These are phyloP conservation scores for Spisula subtruncata DNA, from an alignment of 2,888 invertebrate species.

Conservation along the genomic window DNA sequence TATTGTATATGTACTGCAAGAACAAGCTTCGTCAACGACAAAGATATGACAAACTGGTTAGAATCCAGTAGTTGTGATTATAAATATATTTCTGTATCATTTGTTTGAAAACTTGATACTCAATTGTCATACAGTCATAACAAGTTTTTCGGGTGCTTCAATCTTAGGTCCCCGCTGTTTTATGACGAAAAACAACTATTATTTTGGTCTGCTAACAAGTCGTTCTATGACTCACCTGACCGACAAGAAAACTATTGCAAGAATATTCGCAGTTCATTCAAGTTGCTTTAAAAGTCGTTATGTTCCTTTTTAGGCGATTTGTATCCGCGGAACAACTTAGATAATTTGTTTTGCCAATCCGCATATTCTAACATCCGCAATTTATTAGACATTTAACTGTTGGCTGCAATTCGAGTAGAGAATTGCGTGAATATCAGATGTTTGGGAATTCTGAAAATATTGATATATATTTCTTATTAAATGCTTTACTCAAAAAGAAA, in stretches of 20 bases:
- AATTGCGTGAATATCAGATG: not conserved
- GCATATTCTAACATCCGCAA: not conserved
- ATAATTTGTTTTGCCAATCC: constrained; percentile 14
- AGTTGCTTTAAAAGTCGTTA: not conserved
- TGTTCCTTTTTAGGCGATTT: constrained; percentile 21
- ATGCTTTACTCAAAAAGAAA: not conserved
- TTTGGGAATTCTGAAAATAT: not conserved
- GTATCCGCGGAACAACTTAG: not conserved
- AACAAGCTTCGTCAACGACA: too few species aligned
- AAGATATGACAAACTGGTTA: too few species aligned
- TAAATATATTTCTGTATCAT: too few species aligned
- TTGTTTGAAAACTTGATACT: too few species aligned
- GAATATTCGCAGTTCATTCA: not conserved
- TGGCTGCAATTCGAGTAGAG: not conserved
- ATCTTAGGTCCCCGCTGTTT: too few species aligned
- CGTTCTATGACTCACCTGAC: too few species aligned
- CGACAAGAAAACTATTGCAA: not conserved
- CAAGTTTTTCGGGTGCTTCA: too few species aligned
- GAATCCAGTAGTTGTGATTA: too few species aligned
- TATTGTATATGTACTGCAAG: too few species aligned
- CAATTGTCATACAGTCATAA: too few species aligned
- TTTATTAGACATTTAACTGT: not conserved
- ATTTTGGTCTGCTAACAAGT: too few species aligned
- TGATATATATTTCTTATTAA: not conserved
- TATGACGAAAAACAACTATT: too few species aligned